Evolutionary conservation across 2,888 invertebrate species (phyloP).

Genomic region (Agrochola circellaris): DNA sequence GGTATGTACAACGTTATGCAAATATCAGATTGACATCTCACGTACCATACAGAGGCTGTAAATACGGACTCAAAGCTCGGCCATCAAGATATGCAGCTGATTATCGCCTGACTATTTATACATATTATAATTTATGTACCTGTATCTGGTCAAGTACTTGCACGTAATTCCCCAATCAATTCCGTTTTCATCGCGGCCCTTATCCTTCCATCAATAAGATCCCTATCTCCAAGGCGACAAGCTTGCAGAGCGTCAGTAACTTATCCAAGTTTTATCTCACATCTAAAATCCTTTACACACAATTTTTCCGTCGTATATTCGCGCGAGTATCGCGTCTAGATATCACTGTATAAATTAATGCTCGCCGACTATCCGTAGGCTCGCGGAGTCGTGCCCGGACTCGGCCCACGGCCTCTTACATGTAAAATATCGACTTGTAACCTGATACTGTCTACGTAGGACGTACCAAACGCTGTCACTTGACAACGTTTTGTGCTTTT

Average conservation of each 20-base stretch:
- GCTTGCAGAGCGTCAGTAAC: slow-evolving; percentile 32
- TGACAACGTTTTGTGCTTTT: slow-evolving; percentile 47
- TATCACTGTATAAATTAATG: slow-evolving; percentile 62
- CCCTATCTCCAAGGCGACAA: slow-evolving; percentile 37
- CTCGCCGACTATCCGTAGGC: slow-evolving; percentile 41
- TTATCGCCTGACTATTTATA: slow-evolving; percentile 18
- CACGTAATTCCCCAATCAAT: slow-evolving; percentile 34
- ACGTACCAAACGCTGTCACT: slow-evolving; percentile 64
- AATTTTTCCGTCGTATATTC: slow-evolving; percentile 59
- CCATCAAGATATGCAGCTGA: slow-evolving; percentile 26
- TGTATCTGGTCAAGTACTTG: slow-evolving; percentile 19
- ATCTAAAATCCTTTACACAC: slow-evolving; percentile 53
- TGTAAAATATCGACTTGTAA: slow-evolving; percentile 74
- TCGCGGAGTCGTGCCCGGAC: slow-evolving; percentile 18
- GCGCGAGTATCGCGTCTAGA: slow-evolving; percentile 54
- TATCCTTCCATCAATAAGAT: slow-evolving; percentile 49
- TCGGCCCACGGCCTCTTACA: slow-evolving; percentile 63
- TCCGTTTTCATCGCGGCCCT: slow-evolving; percentile 40
- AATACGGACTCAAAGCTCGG: slow-evolving; percentile 28
- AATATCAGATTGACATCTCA: slow-evolving; percentile 29
- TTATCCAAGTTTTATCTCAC: slow-evolving; percentile 48
- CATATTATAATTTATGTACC: slow-evolving; percentile 21
- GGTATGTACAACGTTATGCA: slow-evolving; percentile 13
- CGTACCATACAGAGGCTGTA: neutral
- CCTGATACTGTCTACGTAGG: slow-evolving; percentile 69